Evolutionary conservation across 1,140 invertebrate species (phyloP).

Genomic region (Drosophila bocqueti): DNA sequence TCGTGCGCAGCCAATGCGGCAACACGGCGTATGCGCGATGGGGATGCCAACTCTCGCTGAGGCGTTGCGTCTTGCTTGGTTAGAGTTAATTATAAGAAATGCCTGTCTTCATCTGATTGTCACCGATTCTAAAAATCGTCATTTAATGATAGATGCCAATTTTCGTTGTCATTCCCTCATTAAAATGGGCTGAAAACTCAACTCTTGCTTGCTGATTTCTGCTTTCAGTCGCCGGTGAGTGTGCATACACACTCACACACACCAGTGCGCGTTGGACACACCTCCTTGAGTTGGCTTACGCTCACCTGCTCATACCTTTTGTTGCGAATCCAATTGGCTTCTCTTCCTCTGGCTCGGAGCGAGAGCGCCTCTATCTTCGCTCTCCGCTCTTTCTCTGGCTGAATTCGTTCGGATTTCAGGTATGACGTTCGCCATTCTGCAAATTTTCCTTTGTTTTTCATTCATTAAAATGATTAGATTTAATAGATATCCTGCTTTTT

Average conservation of each 20-base stretch:
- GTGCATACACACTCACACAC: conserved; percentile 23
- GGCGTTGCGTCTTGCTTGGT: conserved; percentile 78
- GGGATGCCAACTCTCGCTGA: conserved; percentile 66
- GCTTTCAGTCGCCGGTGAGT: conserved; percentile 8
- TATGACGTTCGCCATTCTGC: conserved; percentile 63
- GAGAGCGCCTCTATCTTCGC: background rate
- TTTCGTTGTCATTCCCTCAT: conserved; percentile 74
- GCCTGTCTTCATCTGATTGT: conserved; percentile 79
- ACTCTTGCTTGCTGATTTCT: conserved; percentile 8
- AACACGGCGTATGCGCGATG: conserved; percentile 53
- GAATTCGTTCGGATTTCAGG: background rate
- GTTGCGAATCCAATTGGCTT: conserved; percentile 62
- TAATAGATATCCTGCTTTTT: background rate
- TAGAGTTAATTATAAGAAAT: conserved; percentile 83
- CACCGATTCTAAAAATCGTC: conserved; percentile 76
- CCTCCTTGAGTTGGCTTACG: conserved; percentile 63
- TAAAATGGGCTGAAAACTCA: conserved; percentile 57
- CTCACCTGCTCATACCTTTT: conserved; percentile 77
- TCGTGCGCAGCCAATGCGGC: conserved; percentile 23
- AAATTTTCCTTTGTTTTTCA: conserved; percentile 13
- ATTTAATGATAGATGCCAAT: conserved; percentile 79
- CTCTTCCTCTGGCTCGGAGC: conserved; percentile 29
- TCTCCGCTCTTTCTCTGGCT: conserved; percentile 11
- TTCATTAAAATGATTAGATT: background rate
- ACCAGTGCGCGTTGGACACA: conserved; percentile 63